A percentile compares a stretch with the other conserved stretches of the same genome.
phyloP scores from a whole-genome alignment of 2,113 vertebrate species.

The Tringa solitaria region DNA sequence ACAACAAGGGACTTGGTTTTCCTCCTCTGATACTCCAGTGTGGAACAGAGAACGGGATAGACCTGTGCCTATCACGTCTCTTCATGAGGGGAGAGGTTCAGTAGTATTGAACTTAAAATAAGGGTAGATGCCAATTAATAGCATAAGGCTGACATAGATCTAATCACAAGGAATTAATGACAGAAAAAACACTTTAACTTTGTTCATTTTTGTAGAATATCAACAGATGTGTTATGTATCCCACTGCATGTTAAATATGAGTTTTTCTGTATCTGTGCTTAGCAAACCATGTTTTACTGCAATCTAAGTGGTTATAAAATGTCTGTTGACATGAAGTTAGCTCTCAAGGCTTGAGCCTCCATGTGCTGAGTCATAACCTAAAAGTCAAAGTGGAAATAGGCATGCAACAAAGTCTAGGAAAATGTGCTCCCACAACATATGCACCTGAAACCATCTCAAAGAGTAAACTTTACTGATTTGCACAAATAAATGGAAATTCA shows the following conservation, averaged over 20 bases:
- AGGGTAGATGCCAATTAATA: not conserved
- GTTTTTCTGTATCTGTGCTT: not conserved
- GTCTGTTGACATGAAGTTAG: not conserved
- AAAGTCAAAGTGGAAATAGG: not conserved
- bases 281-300: not conserved
- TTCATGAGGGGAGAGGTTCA: not conserved
- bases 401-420: not conserved
- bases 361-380: not conserved
- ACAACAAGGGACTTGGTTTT: not conserved
- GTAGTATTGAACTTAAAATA: not conserved
- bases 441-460: not conserved
- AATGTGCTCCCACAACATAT: not conserved
- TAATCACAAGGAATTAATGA: not conserved
- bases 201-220: not conserved
- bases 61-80: not conserved
- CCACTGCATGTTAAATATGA: not conserved
- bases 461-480: not conserved
- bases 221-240: not conserved
- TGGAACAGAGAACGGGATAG: not conserved
- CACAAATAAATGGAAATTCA: not conserved
- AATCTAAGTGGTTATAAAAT: not conserved
- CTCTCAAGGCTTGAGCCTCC: not conserved
- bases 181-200: not conserved
- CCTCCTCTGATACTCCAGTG: not conserved
- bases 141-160: not conserved